phyloP scores from a whole-genome alignment of 2,888 invertebrate genomes.

The Clitarchus hookeri region DNA sequence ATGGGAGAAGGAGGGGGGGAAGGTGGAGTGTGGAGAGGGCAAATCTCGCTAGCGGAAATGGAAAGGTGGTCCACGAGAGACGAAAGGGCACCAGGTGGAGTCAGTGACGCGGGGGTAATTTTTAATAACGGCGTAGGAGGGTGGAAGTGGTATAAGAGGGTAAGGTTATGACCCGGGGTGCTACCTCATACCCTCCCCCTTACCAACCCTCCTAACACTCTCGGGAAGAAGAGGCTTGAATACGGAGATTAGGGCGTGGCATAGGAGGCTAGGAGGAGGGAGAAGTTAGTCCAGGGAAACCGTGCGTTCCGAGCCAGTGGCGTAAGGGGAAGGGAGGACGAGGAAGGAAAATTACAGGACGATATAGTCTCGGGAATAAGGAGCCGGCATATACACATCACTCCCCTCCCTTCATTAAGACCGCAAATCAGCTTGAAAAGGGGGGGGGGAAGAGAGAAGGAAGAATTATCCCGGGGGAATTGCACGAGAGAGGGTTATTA shows the following conservation, averaged over 20 bases:
- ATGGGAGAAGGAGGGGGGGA: background rate
- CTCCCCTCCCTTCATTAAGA: background rate
- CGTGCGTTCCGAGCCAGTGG: background rate
- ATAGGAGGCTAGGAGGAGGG: background rate
- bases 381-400: background rate
- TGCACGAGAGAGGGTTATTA: background rate
- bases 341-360: background rate
- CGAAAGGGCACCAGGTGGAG: background rate
- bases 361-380: background rate
- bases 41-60: conserved; percentile 2
- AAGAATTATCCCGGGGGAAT: background rate
- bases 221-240: background rate
- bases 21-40: background rate
- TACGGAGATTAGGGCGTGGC: background rate
- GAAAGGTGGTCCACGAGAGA: background rate
- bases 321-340: background rate
- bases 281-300: background rate
- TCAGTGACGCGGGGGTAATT: background rate
- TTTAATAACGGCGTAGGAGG: background rate
- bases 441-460: background rate
- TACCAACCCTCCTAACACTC: too few relatives aligned
- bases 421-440: background rate
- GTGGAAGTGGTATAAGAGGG: background rate
- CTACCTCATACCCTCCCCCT: background rate
- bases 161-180: background rate